These are phyloP conservation scores for Hippocampus mohnikei DNA, from an alignment of 2,113 vertebrate species.

Conservation along the genomic window DNA sequence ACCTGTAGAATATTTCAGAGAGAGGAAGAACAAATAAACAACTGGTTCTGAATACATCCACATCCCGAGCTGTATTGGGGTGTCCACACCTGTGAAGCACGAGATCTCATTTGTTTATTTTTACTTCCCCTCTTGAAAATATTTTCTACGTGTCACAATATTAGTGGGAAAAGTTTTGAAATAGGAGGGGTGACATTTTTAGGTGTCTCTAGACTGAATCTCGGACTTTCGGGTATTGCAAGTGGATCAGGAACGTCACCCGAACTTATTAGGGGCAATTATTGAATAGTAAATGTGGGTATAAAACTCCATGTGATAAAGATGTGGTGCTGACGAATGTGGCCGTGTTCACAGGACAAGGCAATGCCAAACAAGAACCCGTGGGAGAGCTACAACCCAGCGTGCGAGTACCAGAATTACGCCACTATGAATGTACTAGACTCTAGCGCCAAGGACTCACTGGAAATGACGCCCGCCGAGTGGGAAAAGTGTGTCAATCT, in stretches of 20 bases:
- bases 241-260: background rate
- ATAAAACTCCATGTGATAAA: constrained; percentile 18
- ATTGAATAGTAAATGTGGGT: background rate
- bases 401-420: constrained; percentile 97
- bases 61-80: too few species aligned
- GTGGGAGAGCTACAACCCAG: constrained; percentile 96
- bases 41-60: too few species aligned
- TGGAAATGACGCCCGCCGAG: constrained; percentile 96
- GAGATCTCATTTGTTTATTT: too few species aligned
- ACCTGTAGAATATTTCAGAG: too few species aligned
- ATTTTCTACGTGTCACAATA: too few species aligned
- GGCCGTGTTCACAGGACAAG: constrained; percentile 83
- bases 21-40: too few species aligned
- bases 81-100: too few species aligned
- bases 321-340: constrained; percentile 52
- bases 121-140: too few species aligned
- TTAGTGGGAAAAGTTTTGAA: too few species aligned
- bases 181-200: too few species aligned
- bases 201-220: too few species aligned
- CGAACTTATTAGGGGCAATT: background rate
- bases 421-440: constrained; percentile 98
- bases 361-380: constrained; percentile 90
- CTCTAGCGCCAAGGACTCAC: constrained; percentile 89
- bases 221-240: background rate
- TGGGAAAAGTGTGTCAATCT: constrained; percentile 99